These are phyloP conservation scores for Addax nasomaculatus DNA, from an alignment of 2,113 vertebrate genomes.

Conservation along the genomic window DNA sequence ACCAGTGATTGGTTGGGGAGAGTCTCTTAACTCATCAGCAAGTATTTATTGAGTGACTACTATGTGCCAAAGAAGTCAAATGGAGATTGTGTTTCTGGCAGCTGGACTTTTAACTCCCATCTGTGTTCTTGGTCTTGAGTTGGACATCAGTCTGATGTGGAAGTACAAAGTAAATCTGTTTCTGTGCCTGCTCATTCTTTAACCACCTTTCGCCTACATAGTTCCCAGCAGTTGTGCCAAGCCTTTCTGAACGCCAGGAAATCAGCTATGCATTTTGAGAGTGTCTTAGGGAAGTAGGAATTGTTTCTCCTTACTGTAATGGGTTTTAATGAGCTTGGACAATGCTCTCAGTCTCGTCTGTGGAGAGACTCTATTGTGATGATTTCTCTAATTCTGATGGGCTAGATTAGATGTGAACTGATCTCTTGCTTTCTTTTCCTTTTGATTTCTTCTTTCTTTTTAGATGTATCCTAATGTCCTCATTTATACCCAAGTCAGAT, in stretches of 20 bases:
- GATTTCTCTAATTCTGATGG: slow-evolving; percentile 39
- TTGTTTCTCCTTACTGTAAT: slow-evolving; percentile 25
- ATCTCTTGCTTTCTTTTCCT: neutral
- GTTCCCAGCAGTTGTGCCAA: neutral
- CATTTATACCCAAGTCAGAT: neutral
- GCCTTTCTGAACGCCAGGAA: slow-evolving; percentile 34
- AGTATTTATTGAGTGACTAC: slow-evolving; percentile 31
- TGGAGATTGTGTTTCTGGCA: neutral
- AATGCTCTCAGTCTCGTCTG: neutral
- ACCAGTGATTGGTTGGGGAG: neutral
- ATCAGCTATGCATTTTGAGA: slow-evolving; percentile 21
- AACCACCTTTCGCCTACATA: slow-evolving; percentile 38
- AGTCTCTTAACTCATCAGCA: neutral
- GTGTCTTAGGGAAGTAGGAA: slow-evolving; percentile 11
- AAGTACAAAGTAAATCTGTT: slow-evolving; percentile 49
- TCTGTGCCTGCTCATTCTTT: slow-evolving; percentile 38
- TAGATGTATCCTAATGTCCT: neutral
- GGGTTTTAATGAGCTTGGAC: slow-evolving; percentile 17
- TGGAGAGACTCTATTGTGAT: neutral
- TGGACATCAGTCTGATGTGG: slow-evolving; percentile 31
- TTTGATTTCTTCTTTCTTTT: neutral
- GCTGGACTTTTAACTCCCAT: slow-evolving; percentile 24
- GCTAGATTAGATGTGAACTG: neutral
- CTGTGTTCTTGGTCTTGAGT: slow-evolving; percentile 35
- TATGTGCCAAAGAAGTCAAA: slow-evolving; percentile 44